These are phyloP conservation scores for Helicoverpa armigera DNA, from an alignment of 1,140 invertebrate genomes.

Conservation along the genomic window DNA sequence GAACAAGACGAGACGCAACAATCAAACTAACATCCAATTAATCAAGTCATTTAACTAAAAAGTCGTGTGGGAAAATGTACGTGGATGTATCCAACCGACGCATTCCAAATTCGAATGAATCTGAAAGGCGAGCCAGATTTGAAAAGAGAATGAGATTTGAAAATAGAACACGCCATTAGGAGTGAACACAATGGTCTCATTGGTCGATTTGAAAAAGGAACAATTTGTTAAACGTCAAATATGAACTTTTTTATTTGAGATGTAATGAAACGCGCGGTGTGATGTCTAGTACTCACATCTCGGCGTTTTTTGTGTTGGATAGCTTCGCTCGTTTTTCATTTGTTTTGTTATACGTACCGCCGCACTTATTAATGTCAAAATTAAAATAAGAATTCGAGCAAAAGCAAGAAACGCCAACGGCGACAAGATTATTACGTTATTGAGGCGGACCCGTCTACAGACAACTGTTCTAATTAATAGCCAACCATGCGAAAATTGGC, in stretches of 20 bases:
- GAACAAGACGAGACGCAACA: conserved; percentile 57
- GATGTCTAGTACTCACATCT: conserved; percentile 79
- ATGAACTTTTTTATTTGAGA: conserved; percentile 84
- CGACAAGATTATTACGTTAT: conserved; percentile 81
- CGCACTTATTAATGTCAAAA: conserved; percentile 82
- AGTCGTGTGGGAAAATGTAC: conserved; percentile 82
- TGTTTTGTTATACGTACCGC: conserved; percentile 74
- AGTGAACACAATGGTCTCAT: conserved; percentile 85
- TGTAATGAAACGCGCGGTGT: conserved; percentile 83
- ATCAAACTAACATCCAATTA: conserved; percentile 80
- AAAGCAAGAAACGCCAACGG: conserved; percentile 74
- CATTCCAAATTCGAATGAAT: conserved; percentile 86
- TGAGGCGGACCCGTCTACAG: conserved; percentile 60
- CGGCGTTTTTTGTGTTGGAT: conserved; percentile 74
- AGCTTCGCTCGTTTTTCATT: conserved; percentile 76
- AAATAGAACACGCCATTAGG: conserved; percentile 86
- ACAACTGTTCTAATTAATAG: conserved; percentile 76
- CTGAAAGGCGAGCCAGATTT: conserved; percentile 83
- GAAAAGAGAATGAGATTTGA: conserved; percentile 86
- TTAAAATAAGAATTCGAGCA: conserved; percentile 79
- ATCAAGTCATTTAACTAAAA: conserved; percentile 83
- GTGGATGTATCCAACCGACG: conserved; percentile 71
- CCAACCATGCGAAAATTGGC: conserved; percentile 62
- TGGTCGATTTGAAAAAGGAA: conserved; percentile 87
- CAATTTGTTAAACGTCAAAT: conserved; percentile 87